phyloP scores from a whole-genome alignment of 2,797 vertebrate species.

The Rhodeus uyekii region DNA sequence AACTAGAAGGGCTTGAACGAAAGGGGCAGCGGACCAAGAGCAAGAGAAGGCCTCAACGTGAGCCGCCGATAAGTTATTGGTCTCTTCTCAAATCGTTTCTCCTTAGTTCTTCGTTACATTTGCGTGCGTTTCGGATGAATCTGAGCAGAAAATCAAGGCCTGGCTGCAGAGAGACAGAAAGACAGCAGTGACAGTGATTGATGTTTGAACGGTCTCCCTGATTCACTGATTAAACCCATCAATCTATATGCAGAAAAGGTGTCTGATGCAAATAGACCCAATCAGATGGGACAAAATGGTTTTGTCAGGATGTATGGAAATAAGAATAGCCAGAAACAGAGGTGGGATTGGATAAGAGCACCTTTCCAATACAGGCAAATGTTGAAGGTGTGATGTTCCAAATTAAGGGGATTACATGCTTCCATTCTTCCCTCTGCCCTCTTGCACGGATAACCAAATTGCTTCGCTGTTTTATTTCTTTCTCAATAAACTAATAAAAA shows the following conservation, averaged over 20 bases:
- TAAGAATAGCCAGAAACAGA: constrained; percentile 67
- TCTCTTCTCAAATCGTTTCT: constrained; percentile 59
- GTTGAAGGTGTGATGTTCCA: constrained; percentile 70
- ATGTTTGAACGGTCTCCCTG: constrained; percentile 91
- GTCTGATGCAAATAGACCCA: constrained; percentile 93
- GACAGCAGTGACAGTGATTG: constrained; percentile 88
- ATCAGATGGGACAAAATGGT: constrained; percentile 90
- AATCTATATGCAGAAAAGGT: constrained; percentile 97
- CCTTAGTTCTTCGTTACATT: constrained; percentile 57
- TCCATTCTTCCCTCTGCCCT: constrained; percentile 64
- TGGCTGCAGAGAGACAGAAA: constrained; percentile 69
- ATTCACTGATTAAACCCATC: constrained; percentile 99
- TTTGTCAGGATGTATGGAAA: constrained; percentile 89
- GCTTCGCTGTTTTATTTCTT: constrained; percentile 69
- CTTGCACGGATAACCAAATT: constrained; percentile 64
- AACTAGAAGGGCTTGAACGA: constrained; percentile 38
- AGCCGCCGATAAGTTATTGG: constrained; percentile 55
- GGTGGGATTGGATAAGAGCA: constrained; percentile 59
- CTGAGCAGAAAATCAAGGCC: constrained; percentile 82
- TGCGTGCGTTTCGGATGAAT: constrained; percentile 67
- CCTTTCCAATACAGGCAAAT: constrained; percentile 57
- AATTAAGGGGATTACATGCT: constrained; percentile 79
- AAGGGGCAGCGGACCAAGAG: constrained; percentile 27
- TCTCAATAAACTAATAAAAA: constrained; percentile 59
- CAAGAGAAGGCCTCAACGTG: constrained; percentile 13